A percentile compares a stretch with the other conserved stretches of the same genome.
phyloP scores from a whole-genome alignment of 64 coral and sea anemone genomes.

The Montipora efflorescens region DNA sequence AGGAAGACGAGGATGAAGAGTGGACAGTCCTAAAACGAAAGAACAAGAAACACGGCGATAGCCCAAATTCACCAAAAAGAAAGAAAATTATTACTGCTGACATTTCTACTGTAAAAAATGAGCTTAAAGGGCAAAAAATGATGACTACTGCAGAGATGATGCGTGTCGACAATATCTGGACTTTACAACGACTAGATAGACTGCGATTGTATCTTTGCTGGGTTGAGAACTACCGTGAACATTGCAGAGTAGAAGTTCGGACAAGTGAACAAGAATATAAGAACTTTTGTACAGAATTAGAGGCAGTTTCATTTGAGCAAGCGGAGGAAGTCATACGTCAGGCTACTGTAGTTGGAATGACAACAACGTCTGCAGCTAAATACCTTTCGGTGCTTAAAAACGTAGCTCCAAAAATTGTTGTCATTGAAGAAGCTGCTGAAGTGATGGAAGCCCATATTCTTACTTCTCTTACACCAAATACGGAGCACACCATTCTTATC shows the following conservation, averaged over 20 bases:
- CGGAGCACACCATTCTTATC: constrained; percentile 81
- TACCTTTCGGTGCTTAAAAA: not conserved
- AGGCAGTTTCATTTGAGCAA: constrained; percentile 6
- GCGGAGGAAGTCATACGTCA: constrained; percentile 15
- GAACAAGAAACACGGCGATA: not conserved
- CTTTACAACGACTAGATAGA: not conserved
- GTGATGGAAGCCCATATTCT: constrained; percentile 83
- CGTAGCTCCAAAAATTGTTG: constrained; percentile 45
- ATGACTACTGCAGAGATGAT: constrained; percentile 11
- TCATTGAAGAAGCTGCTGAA: constrained; percentile 82
- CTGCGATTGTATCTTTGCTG: constrained; percentile 49
- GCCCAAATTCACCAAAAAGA: not conserved
- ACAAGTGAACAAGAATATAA: constrained; percentile 47
- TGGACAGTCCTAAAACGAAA: not conserved
- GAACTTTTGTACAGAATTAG: constrained; percentile 13
- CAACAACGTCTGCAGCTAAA: constrained; percentile 29
- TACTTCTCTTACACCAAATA: constrained; percentile 68
- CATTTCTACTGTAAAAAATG: not conserved
- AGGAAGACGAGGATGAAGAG: constrained; percentile 16
- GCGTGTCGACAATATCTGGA: constrained; percentile 13
- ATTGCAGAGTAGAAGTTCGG: not conserved
- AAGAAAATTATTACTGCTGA: not conserved
- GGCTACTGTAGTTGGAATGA: constrained; percentile 50
- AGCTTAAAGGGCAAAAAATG: not conserved
- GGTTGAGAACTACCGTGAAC: constrained; percentile 37